These are phyloP conservation scores for Catagonus wagneri DNA, from an alignment of 2,113 vertebrate species.

Conservation along the genomic window DNA sequence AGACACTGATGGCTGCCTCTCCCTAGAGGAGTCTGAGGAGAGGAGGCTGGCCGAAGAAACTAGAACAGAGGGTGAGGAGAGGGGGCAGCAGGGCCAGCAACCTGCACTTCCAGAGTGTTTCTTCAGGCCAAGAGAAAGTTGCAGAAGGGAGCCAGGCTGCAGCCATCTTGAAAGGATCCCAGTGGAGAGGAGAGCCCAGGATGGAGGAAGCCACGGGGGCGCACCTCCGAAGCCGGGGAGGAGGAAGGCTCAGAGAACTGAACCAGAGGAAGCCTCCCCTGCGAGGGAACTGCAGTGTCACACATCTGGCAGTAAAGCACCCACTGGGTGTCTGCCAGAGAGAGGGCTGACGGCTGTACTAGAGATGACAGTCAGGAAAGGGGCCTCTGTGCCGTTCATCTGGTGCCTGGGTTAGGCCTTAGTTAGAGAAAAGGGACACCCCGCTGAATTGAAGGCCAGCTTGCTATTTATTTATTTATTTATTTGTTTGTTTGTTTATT, in stretches of 20 bases:
- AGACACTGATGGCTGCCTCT: neutral
- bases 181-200: neutral
- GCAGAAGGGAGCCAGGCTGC: neutral
- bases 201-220: neutral
- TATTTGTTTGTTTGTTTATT: too few species aligned
- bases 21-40: neutral
- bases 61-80: neutral
- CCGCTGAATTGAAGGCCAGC: neutral
- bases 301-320: neutral
- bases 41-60: neutral
- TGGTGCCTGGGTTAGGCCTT: neutral
- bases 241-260: neutral
- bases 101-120: neutral
- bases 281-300: neutral
- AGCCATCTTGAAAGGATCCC: neutral
- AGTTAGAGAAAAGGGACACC: neutral
- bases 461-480: too few species aligned
- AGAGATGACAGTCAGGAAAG: accelerated
- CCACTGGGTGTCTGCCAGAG: neutral
- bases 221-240: neutral
- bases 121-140: neutral
- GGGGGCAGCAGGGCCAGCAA: accelerated
- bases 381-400: neutral
- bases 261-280: neutral
- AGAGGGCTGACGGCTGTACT: accelerated